Evolutionary conservation across 2,113 vertebrate species (phyloP).

Genomic region (Ondatra zibethicus): DNA sequence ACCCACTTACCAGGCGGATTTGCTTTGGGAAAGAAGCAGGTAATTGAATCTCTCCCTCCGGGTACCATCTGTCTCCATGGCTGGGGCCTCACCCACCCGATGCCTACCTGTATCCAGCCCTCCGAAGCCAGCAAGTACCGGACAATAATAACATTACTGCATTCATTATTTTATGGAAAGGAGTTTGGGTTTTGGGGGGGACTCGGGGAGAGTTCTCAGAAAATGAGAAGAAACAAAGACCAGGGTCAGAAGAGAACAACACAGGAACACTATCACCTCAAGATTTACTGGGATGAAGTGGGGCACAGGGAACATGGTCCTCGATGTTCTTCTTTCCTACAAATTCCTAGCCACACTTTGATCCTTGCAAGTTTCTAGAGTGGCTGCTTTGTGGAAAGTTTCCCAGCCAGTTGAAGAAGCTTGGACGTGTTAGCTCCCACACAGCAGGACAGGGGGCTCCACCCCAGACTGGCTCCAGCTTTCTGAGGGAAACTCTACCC

Average conservation of each 20-base stretch:
- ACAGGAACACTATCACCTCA: background rate
- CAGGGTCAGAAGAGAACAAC: background rate
- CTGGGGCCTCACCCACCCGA: background rate
- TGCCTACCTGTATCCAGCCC: conserved; percentile 18
- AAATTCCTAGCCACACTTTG: background rate
- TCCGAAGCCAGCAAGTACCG: background rate
- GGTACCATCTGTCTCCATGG: conserved; percentile 79
- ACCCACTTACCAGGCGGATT: conserved; percentile 61
- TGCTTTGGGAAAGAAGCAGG: conserved; percentile 66
- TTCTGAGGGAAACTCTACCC: background rate
- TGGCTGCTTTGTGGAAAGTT: background rate
- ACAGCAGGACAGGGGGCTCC: background rate
- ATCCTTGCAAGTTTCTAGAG: background rate
- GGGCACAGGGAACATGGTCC: background rate
- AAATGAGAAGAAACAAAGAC: background rate
- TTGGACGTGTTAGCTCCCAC: background rate
- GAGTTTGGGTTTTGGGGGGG: background rate
- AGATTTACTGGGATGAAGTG: background rate
- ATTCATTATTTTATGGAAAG: background rate
- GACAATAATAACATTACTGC: conserved; percentile 9
- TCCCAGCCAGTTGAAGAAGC: background rate
- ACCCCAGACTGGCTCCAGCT: background rate
- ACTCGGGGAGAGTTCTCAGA: conserved; percentile 7
- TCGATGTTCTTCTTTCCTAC: background rate
- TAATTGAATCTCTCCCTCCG: conserved; percentile 74